These are phyloP conservation scores for Oceanites oceanicus DNA, from an alignment of 2,113 vertebrate genomes.

Conservation along the genomic window DNA sequence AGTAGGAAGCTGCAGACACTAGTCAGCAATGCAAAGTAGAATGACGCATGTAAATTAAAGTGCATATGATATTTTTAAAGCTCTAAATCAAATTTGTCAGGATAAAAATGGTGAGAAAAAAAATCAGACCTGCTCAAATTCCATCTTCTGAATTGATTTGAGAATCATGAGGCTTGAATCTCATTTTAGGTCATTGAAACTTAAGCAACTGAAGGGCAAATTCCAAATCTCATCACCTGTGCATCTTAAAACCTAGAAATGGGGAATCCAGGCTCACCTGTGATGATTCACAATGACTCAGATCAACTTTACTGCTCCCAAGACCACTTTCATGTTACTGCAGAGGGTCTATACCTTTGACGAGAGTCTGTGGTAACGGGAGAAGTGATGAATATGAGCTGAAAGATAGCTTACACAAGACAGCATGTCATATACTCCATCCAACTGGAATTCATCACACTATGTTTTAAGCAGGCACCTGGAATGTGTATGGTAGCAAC, in stretches of 20 bases:
- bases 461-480: neutral
- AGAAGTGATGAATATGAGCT: neutral
- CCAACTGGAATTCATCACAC: neutral
- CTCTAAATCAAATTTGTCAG: neutral
- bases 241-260: neutral
- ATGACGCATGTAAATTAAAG: conserved; percentile 27
- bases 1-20: neutral
- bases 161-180: neutral
- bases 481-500: neutral
- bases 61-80: neutral
- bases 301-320: neutral
- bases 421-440: neutral
- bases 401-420: neutral
- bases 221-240: neutral
- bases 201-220: neutral
- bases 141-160: neutral
- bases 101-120: neutral
- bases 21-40: conserved; percentile 1
- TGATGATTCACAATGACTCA: neutral
- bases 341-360: neutral
- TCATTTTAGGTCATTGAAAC: neutral
- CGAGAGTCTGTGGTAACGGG: neutral
- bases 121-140: neutral
- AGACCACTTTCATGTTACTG: neutral
- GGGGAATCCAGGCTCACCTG: neutral